phyloP scores from a whole-genome alignment of 2,888 invertebrate genomes.

The Drosophila tanythrix region DNA sequence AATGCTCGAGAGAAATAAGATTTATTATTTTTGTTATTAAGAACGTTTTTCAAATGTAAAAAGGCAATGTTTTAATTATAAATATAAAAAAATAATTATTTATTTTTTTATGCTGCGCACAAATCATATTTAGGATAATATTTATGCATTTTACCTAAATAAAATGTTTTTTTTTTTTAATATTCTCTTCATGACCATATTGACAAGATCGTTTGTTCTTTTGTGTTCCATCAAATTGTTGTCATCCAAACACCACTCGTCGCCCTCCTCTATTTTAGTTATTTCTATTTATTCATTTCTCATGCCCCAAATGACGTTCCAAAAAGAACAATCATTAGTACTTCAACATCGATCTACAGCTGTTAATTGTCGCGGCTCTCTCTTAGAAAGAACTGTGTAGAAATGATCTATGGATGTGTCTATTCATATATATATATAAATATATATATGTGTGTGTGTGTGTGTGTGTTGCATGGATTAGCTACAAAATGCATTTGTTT shows the following conservation, averaged over 20 bases:
- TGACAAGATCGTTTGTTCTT: not conserved
- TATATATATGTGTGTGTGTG: accelerated
- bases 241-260: not conserved
- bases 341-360: conserved; percentile 48
- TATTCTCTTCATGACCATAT: not conserved
- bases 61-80: too few species aligned
- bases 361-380: conserved; percentile 45
- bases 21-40: too few species aligned
- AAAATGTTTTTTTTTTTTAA: too few species aligned
- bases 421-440: not conserved
- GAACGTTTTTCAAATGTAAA: too few species aligned
- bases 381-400: not conserved
- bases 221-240: not conserved
- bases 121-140: not conserved
- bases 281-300: conserved; percentile 15
- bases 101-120: too few species aligned
- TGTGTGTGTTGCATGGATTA: conserved; percentile 13
- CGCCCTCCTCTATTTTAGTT: conserved; percentile 4
- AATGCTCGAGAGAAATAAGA: not conserved
- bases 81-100: too few species aligned
- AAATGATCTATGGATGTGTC: not conserved
- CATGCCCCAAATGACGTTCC: conserved; percentile 31
- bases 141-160: not conserved
- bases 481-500: conserved; percentile 30
- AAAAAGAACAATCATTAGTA: conserved; percentile 41